These are phyloP conservation scores for Zaprionus camerounensis DNA, from an alignment of 1,140 invertebrate genomes.

Conservation along the genomic window DNA sequence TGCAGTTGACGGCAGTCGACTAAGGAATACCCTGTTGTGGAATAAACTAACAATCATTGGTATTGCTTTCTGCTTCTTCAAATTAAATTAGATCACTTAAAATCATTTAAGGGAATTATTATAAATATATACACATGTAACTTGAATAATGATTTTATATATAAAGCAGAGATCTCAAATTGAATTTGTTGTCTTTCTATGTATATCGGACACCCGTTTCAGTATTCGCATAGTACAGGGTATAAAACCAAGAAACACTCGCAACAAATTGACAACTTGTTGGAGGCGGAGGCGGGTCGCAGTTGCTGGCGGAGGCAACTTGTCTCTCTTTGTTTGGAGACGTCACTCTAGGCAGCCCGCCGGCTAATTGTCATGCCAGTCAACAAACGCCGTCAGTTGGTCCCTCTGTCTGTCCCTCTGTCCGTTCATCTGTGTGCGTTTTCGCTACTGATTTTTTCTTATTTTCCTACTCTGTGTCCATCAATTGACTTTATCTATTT, in stretches of 20 bases:
- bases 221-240: background rate
- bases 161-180: background rate
- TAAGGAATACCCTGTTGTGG: background rate
- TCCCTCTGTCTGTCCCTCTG: conserved; percentile 38
- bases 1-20: background rate
- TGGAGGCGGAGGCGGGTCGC: background rate
- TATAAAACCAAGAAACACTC: conserved; percentile 23
- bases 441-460: conserved; percentile 59
- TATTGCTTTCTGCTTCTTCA: background rate
- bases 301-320: conserved; percentile 18
- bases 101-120: background rate
- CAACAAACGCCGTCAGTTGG: conserved; percentile 57
- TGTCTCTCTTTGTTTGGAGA: conserved; percentile 63
- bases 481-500: conserved; percentile 82
- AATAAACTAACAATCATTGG: background rate
- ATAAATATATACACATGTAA: background rate
- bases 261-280: conserved; percentile 70
- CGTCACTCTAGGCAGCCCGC: conserved; percentile 72
- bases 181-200: background rate
- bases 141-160: too few relatives aligned
- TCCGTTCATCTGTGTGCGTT: conserved; percentile 34
- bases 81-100: background rate
- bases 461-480: conserved; percentile 64
- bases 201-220: background rate
- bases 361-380: conserved; percentile 79